Conservation (phyloP, 30 jellyfish, hydroid and myxozoan genomes). For the Catostylus mosaicus region DNA sequence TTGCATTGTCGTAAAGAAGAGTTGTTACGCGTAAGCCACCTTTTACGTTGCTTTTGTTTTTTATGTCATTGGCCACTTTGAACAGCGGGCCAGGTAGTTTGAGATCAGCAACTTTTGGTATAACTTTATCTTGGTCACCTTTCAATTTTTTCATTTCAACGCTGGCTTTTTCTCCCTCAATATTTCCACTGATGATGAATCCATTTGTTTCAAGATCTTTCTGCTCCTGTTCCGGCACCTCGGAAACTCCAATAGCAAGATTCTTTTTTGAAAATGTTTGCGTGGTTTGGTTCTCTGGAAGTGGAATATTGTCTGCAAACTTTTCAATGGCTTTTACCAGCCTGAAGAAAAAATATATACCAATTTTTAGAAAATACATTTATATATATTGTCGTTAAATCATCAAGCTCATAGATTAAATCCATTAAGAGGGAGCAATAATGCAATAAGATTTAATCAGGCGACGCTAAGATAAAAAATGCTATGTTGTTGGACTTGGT, state of each 20-base stretch:
- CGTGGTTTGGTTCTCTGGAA: slow-evolving; percentile 20
- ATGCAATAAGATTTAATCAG: too few relatives aligned
- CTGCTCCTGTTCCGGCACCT: neutral
- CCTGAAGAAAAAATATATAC: slow-evolving; percentile 1
- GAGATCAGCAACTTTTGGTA: slow-evolving; percentile 15
- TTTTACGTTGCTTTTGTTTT: neutral
- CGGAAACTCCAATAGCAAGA: slow-evolving; percentile 29
- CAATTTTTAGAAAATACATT: too few relatives aligned
- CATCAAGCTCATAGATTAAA: too few relatives aligned
- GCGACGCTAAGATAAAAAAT: too few relatives aligned
- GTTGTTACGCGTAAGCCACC: slow-evolving; percentile 27
- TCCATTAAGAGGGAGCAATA: too few relatives aligned
- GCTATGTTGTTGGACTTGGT: too few relatives aligned
- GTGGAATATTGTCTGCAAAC: slow-evolving; percentile 45
- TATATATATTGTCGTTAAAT: too few relatives aligned
- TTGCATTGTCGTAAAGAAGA: slow-evolving; percentile 37
- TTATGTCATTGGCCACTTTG: slow-evolving; percentile 6
- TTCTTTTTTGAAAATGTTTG: slow-evolving; percentile 18
- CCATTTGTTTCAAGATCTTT: neutral
- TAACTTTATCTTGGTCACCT: neutral
- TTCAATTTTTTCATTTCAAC: slow-evolving; percentile 13
- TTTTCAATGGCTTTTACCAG: slow-evolving; percentile 26
- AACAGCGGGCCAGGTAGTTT: slow-evolving; percentile 35
- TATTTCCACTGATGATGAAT: slow-evolving; percentile 13
- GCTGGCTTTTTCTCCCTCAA: slow-evolving; percentile 3